Conservation (phyloP, 2,888 invertebrate species). For the Callinectes sapidus region DNA sequence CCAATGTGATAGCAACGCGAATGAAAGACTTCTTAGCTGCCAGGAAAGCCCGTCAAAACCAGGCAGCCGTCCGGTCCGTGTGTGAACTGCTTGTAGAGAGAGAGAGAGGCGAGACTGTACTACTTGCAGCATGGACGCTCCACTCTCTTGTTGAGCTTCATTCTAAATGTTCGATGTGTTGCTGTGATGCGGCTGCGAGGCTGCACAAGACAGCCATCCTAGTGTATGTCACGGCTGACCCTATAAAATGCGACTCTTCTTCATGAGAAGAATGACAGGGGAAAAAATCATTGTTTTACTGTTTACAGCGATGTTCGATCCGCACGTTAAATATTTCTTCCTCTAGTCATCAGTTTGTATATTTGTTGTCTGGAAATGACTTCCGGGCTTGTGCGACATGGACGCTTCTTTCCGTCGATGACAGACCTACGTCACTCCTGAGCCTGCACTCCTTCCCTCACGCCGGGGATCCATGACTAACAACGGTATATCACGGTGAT, state of each 20-base stretch:
- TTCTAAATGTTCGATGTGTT: conserved; percentile 26
- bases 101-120: neutral
- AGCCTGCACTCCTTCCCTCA: neutral
- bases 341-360: neutral
- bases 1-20: neutral
- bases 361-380: neutral
- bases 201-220: neutral
- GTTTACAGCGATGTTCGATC: neutral
- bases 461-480: neutral
- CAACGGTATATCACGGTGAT: neutral
- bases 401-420: neutral
- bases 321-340: conserved; percentile 7
- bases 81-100: conserved; percentile 17
- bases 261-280: neutral
- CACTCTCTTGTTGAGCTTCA: neutral
- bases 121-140: neutral
- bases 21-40: neutral
- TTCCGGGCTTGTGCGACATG: neutral
- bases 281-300: neutral
- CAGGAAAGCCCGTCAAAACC: neutral
- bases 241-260: neutral
- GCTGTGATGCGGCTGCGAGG: neutral
- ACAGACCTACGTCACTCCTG: neutral
- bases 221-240: neutral
- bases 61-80: neutral